Evolutionary conservation across 2,888 invertebrate genomes (phyloP).

Genomic region (Diarsia brunnea): DNA sequence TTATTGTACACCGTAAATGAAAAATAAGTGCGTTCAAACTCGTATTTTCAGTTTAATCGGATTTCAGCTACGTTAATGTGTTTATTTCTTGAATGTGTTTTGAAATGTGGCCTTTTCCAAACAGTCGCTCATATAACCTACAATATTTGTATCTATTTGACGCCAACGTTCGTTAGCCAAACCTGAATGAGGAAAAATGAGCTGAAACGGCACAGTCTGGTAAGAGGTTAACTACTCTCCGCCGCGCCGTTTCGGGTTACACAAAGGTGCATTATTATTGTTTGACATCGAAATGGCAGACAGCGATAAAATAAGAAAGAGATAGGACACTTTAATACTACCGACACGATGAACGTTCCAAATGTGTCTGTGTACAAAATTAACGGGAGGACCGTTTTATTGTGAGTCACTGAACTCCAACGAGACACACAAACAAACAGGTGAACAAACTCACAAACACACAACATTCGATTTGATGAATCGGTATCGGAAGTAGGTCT

Average conservation of each 20-base stretch:
- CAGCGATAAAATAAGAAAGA: conserved; percentile 63
- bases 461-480: conserved; percentile 61
- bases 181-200: conserved; percentile 31
- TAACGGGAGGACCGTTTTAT: conserved; percentile 77
- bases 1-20: background rate
- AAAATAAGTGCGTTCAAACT: conserved; percentile 5
- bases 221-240: conserved; percentile 20
- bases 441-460: conserved; percentile 77
- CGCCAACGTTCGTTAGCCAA: conserved; percentile 10
- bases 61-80: conserved; percentile 42
- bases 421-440: conserved; percentile 73
- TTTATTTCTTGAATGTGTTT: conserved; percentile 26
- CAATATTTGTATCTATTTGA: conserved; percentile 33
- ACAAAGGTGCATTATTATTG: conserved; percentile 51
- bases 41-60: conserved; percentile 20
- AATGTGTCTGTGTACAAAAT: conserved; percentile 75
- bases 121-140: conserved; percentile 25
- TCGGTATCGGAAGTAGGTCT: conserved; percentile 51
- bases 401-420: conserved; percentile 78
- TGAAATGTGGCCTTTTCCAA: conserved; percentile 36
- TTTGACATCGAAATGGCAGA: conserved; percentile 55
- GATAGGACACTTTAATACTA: conserved; percentile 63
- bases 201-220: conserved; percentile 13
- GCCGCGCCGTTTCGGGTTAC: conserved; percentile 26
- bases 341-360: conserved; percentile 65